Percentiles rank a stretch among this genome's conserved stretches.
Conservation (phyloP, 2,888 invertebrate species). For the Alcis repandata region DNA sequence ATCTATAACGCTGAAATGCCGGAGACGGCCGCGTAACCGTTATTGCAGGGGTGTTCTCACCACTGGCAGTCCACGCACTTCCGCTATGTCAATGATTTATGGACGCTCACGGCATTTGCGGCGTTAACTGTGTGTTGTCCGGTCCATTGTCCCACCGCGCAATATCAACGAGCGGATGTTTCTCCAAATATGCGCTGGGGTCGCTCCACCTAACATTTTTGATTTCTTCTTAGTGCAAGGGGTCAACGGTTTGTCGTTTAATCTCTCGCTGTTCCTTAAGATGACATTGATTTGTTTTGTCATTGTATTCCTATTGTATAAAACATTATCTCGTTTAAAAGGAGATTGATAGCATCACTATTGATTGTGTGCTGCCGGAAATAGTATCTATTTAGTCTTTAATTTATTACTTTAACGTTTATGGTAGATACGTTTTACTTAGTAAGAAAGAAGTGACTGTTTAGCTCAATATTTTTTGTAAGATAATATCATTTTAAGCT, state of each 20-base stretch:
- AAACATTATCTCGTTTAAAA: slow-evolving; percentile 47
- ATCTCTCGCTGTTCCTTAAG: slow-evolving; percentile 65
- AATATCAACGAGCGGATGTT: slow-evolving; percentile 78
- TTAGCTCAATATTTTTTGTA: slow-evolving; percentile 11
- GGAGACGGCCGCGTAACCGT: slow-evolving; percentile 73
- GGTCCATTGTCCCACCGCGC: slow-evolving; percentile 70
- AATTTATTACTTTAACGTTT: slow-evolving; percentile 40
- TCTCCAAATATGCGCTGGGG: slow-evolving; percentile 78
- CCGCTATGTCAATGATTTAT: slow-evolving; percentile 86
- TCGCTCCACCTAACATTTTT: slow-evolving; percentile 70
- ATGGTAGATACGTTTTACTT: slow-evolving; percentile 24
- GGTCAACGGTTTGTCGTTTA: slow-evolving; percentile 65
- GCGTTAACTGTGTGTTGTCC: slow-evolving; percentile 80
- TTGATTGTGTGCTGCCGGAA: slow-evolving; percentile 46
- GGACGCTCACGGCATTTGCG: slow-evolving; percentile 69
- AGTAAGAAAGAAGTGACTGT: slow-evolving; percentile 13
- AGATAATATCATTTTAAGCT: slow-evolving; percentile 22
- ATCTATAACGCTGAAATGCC: slow-evolving; percentile 82
- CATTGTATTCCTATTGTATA: slow-evolving; percentile 56
- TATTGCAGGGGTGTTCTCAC: slow-evolving; percentile 73
- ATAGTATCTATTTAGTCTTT: slow-evolving; percentile 39
- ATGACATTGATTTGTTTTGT: slow-evolving; percentile 63
- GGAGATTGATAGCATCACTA: slow-evolving; percentile 45
- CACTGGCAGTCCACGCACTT: slow-evolving; percentile 76
- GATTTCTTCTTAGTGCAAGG: slow-evolving; percentile 75